Percentiles rank a stretch among this genome's conserved stretches.
phyloP scores from a whole-genome alignment of 2,888 invertebrate species.

The Drosophila mimetica region DNA sequence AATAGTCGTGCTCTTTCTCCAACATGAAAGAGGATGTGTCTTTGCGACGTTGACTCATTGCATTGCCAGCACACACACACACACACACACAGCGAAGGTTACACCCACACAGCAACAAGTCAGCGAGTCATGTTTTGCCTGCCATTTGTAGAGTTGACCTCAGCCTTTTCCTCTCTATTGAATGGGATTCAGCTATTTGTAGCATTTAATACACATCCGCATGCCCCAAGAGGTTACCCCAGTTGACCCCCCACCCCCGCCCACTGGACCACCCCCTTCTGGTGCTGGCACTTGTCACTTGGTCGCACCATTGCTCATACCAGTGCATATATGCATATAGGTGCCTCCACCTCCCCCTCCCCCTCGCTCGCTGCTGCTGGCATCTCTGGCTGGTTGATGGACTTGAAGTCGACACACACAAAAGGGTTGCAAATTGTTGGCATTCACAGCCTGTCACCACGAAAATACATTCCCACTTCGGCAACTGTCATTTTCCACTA shows the following conservation, averaged over 20 bases:
- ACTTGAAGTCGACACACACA: conserved; percentile 20
- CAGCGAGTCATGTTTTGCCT: conserved; percentile 33
- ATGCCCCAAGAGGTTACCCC: conserved; percentile 19
- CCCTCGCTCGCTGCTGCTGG: background rate
- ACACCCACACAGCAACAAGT: conserved; percentile 37
- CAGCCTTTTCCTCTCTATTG: conserved; percentile 33
- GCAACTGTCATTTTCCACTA: background rate
- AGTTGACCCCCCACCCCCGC: background rate
- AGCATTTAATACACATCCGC: conserved; percentile 59
- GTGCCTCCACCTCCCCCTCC: too few relatives aligned
- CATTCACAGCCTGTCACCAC: conserved; percentile 21
- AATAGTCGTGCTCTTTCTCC: conserved; percentile 17
- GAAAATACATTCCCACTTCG: background rate
- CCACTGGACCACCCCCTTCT: background rate
- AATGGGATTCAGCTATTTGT: conserved; percentile 65
- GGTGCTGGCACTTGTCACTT: conserved; percentile 53
- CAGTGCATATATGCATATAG: too few relatives aligned
- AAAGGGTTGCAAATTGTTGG: conserved; percentile 34
- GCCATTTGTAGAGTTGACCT: conserved; percentile 34
- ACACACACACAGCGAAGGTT: background rate
- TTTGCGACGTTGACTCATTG: conserved; percentile 71
- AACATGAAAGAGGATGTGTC: conserved; percentile 73
- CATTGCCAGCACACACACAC: conserved; percentile 25
- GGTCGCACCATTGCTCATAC: conserved; percentile 23
- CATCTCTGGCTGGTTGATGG: conserved; percentile 25